Percentiles rank a stretch among this genome's conserved stretches.
These are phyloP conservation scores for Ericerus pela DNA, from an alignment of 1,140 invertebrate genomes.

Conservation along the genomic window DNA sequence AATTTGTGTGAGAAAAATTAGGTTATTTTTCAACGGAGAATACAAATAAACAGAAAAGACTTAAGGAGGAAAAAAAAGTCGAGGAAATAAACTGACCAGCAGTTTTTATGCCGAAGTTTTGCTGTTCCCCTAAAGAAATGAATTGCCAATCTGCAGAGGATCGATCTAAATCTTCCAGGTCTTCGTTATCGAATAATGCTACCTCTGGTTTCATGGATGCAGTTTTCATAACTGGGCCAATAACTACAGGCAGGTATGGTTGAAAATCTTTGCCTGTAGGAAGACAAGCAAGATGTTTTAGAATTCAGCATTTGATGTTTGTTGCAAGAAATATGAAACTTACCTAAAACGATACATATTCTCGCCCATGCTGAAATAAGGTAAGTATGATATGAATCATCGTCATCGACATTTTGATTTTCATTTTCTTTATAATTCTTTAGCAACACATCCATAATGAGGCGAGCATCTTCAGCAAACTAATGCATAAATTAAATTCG, in stretches of 20 bases:
- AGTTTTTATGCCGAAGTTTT: conserved; percentile 82
- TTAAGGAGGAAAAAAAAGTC: no score
- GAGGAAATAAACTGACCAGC: conserved; percentile 38
- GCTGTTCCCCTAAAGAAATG: conserved; percentile 88
- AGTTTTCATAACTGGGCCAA: conserved; percentile 89
- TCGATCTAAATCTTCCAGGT: conserved; percentile 68
- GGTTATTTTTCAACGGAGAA: no score
- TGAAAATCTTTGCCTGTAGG: conserved; percentile 72
- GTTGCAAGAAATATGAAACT: conserved; percentile 17
- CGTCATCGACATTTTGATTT: conserved; percentile 67
- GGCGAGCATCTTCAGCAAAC: conserved; percentile 84
- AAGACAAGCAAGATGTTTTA: background rate
- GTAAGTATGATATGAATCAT: conserved; percentile 95
- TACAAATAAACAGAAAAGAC: no score
- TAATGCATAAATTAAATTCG: conserved; percentile 27
- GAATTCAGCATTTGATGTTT: background rate
- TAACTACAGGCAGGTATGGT: conserved; percentile 92
- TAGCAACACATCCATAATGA: conserved; percentile 90
- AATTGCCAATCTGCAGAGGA: conserved; percentile 94
- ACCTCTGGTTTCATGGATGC: conserved; percentile 95
- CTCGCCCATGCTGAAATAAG: conserved; percentile 97
- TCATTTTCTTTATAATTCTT: conserved; percentile 79
- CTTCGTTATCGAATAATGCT: conserved; percentile 85
- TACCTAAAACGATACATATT: conserved; percentile 92
- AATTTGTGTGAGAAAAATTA: no score